phyloP scores from a whole-genome alignment of 2,113 vertebrate genomes.

The Jaculus jaculus region DNA sequence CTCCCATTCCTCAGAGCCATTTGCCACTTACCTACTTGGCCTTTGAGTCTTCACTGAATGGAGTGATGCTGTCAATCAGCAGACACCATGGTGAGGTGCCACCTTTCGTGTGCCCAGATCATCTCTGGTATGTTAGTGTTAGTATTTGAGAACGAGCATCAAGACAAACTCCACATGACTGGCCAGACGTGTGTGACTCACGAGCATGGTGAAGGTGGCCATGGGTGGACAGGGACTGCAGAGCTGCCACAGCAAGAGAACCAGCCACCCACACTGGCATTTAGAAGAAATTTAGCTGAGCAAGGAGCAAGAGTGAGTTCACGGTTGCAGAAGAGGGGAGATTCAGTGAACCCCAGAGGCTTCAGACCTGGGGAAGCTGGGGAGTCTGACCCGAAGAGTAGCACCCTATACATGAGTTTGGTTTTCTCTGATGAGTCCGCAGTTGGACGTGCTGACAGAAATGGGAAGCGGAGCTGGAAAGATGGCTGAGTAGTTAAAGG shows the following conservation, averaged over 20 bases:
- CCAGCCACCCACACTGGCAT: not conserved
- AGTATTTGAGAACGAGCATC: not conserved
- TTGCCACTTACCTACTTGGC: not conserved
- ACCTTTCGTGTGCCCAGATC: fast-evolving
- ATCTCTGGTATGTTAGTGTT: not conserved
- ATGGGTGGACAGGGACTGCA: not conserved
- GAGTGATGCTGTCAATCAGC: not conserved
- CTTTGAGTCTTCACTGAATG: not conserved
- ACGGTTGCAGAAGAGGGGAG: not conserved
- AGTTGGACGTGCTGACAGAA: not conserved
- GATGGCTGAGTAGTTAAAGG: too few relatives aligned
- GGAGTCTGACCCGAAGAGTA: fast-evolving
- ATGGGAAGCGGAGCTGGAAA: too few relatives aligned
- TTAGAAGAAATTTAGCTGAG: not conserved
- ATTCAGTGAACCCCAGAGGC: fast-evolving
- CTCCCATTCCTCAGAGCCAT: not conserved
- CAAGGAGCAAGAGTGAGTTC: not conserved
- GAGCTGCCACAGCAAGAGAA: not conserved
- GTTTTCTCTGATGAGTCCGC: not conserved
- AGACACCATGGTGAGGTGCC: fast-evolving
- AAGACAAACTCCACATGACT: not conserved
- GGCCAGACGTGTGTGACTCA: too few relatives aligned
- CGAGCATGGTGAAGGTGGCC: not conserved
- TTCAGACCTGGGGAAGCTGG: not conserved
- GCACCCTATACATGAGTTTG: too few relatives aligned